Percentiles rank a stretch among this genome's conserved stretches.
Evolutionary conservation across 2,797 vertebrate species (phyloP).

Genomic region (Hippoglossus hippoglossus): DNA sequence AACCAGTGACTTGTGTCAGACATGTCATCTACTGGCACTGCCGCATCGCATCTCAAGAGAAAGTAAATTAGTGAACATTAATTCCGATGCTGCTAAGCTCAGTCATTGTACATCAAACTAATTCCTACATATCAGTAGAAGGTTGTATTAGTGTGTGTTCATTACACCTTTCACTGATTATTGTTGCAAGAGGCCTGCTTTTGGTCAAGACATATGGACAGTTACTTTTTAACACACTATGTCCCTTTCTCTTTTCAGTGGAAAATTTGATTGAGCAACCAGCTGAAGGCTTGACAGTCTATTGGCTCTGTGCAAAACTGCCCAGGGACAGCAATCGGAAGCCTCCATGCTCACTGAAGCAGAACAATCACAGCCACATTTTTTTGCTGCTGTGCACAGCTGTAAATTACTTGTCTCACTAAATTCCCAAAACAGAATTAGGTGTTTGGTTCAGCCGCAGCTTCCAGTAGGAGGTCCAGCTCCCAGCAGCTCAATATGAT

Average conservation of each 20-base stretch:
- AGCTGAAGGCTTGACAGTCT: slow-evolving; percentile 27
- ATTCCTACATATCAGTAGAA: slow-evolving; percentile 2
- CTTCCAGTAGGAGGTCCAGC: slow-evolving; percentile 23
- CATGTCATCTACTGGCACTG: slow-evolving; percentile 28
- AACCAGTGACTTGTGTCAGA: slow-evolving; percentile 23
- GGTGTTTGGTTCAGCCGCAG: slow-evolving; percentile 15
- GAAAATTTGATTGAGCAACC: slow-evolving; percentile 5
- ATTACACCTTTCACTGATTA: slow-evolving; percentile 38
- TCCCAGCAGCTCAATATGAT: slow-evolving; percentile 4
- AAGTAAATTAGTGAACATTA: slow-evolving; percentile 12
- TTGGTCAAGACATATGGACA: not conserved
- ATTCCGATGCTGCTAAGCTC: not conserved
- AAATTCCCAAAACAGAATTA: slow-evolving; percentile 26
- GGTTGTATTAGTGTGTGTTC: slow-evolving; percentile 12
- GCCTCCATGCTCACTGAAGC: slow-evolving; percentile 33
- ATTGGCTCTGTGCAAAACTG: slow-evolving; percentile 29
- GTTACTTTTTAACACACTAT: too few species aligned
- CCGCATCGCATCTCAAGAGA: slow-evolving; percentile 4
- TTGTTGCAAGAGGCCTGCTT: slow-evolving; percentile 28
- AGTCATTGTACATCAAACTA: not conserved
- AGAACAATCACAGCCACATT: slow-evolving; percentile 32
- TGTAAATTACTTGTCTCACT: slow-evolving; percentile 35
- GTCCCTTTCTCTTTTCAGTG: not conserved
- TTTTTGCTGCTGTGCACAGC: slow-evolving; percentile 27
- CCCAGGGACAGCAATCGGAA: slow-evolving; percentile 13